A percentile compares a stretch with the other conserved stretches of the same genome.
Conservation (phyloP, 1,140 invertebrate species). For the Grapholita molesta region DNA sequence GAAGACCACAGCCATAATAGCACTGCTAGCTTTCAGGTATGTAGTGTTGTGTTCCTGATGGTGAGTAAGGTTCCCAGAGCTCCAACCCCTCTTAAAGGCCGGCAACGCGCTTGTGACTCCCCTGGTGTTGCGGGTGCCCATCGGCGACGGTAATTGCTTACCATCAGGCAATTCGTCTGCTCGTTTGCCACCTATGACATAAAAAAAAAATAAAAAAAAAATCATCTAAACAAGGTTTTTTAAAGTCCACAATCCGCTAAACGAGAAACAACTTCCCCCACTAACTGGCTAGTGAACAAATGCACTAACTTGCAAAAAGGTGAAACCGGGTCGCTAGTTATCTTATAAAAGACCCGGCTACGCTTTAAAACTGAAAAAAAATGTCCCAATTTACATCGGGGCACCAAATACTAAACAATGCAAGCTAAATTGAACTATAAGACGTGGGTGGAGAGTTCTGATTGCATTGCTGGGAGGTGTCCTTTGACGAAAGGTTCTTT, state of each 20-base stretch:
- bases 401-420: not conserved
- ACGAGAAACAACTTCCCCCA: not conserved
- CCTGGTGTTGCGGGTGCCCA: no score
- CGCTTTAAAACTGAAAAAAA: constrained; percentile 15
- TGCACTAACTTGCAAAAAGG: constrained; percentile 13
- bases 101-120: no score
- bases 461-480: constrained; percentile 18
- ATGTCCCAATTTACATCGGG: constrained; percentile 1
- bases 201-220: no score
- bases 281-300: constrained; percentile 10
- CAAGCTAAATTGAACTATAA: not conserved
- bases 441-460: not conserved
- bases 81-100: no score
- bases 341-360: constrained; percentile 15
- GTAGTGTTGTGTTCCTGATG: no score
- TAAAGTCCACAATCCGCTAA: not conserved
- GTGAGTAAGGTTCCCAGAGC: no score
- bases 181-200: no score
- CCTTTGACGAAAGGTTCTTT: constrained; percentile 38
- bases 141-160: no score
- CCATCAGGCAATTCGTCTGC: no score
- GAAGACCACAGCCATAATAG: no score
- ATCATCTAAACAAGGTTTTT: no score
- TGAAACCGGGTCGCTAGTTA: constrained; percentile 13
- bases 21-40: no score